phyloP scores from a whole-genome alignment of 2,113 vertebrate species.

The Anarhynchus alexandrinus region DNA sequence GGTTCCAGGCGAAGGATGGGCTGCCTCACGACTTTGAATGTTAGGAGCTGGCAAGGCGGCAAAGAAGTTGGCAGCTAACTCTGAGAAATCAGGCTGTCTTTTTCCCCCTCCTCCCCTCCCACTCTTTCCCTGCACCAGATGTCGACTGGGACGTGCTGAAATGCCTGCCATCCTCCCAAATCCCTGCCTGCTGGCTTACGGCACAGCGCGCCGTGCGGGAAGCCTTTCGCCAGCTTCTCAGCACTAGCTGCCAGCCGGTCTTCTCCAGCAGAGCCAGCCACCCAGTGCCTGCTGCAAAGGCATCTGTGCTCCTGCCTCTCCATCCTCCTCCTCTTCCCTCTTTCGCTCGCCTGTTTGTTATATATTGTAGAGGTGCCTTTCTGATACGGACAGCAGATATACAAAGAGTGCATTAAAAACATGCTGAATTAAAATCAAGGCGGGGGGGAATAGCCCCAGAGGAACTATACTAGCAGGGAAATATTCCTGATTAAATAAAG shows the following conservation, averaged over 20 bases:
- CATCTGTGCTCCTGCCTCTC: not conserved
- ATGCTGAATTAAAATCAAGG: not conserved
- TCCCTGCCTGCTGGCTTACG: not conserved
- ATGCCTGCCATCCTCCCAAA: not conserved
- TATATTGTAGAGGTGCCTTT: not conserved
- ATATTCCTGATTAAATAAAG: not conserved
- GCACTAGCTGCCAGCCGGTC: not conserved
- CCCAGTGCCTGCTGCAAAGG: not conserved
- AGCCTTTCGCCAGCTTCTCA: not conserved
- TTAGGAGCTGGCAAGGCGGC: not conserved
- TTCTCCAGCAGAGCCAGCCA: not conserved
- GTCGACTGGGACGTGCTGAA: not conserved
- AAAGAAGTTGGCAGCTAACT: not conserved
- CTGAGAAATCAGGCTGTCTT: not conserved
- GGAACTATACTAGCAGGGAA: not conserved
- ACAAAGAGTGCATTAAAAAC: not conserved
- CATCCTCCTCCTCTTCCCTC: not conserved
- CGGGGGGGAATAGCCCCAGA: not conserved
- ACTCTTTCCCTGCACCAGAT: constrained; percentile 35
- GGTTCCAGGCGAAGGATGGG: not conserved
- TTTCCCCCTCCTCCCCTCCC: not conserved
- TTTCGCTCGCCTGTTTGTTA: not conserved
- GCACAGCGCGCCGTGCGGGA: fast-evolving
- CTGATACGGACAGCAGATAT: not conserved
- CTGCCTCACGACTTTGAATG: not conserved